phyloP scores from a whole-genome alignment of 2,888 invertebrate species.

The Mesorhabditis spiculigera region DNA sequence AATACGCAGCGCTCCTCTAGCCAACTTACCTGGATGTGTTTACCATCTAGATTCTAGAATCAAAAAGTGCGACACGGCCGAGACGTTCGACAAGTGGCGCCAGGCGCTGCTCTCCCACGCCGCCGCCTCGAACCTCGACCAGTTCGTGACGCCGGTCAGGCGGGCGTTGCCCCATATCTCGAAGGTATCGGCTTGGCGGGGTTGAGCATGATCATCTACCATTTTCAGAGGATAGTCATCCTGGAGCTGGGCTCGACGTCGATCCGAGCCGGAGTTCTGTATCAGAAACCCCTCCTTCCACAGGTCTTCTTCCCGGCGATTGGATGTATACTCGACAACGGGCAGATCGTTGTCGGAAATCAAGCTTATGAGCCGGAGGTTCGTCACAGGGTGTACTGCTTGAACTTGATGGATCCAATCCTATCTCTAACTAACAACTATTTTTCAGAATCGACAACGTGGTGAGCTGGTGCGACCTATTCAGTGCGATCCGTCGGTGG shows the following conservation, averaged over 20 bases:
- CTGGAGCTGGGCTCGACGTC: conserved; percentile 67
- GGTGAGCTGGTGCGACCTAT: conserved; percentile 61
- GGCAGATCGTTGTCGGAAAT: conserved; percentile 44
- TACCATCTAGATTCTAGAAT: not conserved
- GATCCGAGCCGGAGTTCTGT: conserved; percentile 65
- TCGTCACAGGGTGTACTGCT: not conserved
- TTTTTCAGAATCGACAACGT: conserved; percentile 53
- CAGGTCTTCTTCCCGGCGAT: conserved; percentile 66
- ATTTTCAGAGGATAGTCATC: conserved; percentile 62
- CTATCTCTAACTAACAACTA: not conserved
- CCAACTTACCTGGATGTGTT: no score
- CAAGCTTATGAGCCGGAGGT: conserved; percentile 47
- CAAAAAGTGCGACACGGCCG: conserved; percentile 7
- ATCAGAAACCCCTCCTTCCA: conserved; percentile 62
- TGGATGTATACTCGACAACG: conserved; percentile 36
- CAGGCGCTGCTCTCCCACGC: conserved; percentile 64
- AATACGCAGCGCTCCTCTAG: no score
- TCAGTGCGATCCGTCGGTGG: conserved; percentile 62
- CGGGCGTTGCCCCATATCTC: conserved; percentile 53
- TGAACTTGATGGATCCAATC: not conserved
- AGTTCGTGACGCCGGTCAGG: conserved; percentile 63
- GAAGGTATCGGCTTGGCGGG: conserved; percentile 15
- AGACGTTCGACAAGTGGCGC: conserved; percentile 62
- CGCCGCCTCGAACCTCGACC: conserved; percentile 60
- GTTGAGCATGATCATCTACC: no score